Conservation (phyloP, 1,140 invertebrate species). For the Sinella curviseta region DNA sequence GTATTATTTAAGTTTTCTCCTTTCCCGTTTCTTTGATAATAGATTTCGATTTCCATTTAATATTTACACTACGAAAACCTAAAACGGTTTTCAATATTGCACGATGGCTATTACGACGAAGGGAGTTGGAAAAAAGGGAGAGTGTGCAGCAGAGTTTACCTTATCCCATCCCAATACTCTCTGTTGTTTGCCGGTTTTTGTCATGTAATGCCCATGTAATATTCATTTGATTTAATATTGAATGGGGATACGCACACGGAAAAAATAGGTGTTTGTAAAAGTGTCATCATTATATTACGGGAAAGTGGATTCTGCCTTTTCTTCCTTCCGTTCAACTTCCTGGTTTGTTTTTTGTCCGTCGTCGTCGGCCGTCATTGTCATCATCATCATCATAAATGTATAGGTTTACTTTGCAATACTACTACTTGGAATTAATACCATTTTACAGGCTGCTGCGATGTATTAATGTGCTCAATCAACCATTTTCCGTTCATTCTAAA, state of each 20-base stretch:
- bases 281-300: conserved; percentile 5
- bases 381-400: too few species aligned
- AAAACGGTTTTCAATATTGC: background rate
- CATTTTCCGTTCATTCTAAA: background rate
- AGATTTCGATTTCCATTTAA: conserved; percentile 1
- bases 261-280: conserved; percentile 12
- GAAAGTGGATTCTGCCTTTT: background rate
- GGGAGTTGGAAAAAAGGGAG: background rate
- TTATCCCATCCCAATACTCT: too few species aligned
- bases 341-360: too few species aligned
- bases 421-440: too few species aligned
- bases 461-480: background rate
- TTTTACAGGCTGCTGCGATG: too few species aligned
- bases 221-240: conserved; percentile 2
- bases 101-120: background rate
- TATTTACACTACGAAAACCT: background rate
- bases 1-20: too few species aligned
- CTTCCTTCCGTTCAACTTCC: conserved; percentile 15
- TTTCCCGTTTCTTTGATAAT: too few species aligned
- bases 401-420: too few species aligned
- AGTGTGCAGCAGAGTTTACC: too few species aligned
- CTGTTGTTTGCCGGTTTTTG: background rate
- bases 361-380: too few species aligned
- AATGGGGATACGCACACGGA: background rate
- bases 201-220: conserved; percentile 16